phyloP scores from a whole-genome alignment of 2,113 vertebrate species.

The Eublepharis macularius region DNA sequence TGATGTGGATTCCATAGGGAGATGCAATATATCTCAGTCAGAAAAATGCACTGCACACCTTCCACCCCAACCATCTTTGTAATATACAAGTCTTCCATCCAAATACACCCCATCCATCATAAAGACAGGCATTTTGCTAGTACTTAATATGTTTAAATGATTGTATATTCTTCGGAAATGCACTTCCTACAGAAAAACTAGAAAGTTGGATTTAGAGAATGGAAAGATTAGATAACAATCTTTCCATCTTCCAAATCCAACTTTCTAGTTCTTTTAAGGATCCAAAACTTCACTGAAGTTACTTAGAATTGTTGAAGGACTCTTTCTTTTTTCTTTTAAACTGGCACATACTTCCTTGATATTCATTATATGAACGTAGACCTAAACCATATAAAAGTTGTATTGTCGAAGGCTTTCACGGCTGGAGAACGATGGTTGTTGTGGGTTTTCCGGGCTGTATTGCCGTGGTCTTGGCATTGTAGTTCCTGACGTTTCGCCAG shows the following conservation, averaged over 20 bases:
- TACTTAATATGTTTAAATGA: neutral
- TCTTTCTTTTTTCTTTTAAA: neutral
- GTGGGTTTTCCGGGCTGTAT: too few species aligned
- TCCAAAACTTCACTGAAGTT: neutral
- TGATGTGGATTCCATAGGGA: neutral
- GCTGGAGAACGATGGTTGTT: too few species aligned
- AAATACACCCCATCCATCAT: neutral
- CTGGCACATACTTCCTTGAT: neutral
- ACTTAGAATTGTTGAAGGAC: neutral
- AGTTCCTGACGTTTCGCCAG: too few species aligned
- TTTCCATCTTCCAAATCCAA: constrained; percentile 2
- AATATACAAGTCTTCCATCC: neutral
- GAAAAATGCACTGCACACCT: neutral
- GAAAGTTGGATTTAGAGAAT: constrained; percentile 1
- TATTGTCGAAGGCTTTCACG: too few species aligned
- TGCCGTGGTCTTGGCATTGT: too few species aligned
- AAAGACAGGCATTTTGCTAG: neutral
- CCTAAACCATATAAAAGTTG: neutral
- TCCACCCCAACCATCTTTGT: neutral
- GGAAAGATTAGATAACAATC: neutral
- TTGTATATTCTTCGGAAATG: neutral
- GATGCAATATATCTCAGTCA: neutral
- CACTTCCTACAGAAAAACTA: neutral
- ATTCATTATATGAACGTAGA: neutral
- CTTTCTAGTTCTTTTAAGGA: neutral